Base-by-base conservation (phyloP, 2,888 invertebrate genomes). In the Lasioglossum morio region DNA sequence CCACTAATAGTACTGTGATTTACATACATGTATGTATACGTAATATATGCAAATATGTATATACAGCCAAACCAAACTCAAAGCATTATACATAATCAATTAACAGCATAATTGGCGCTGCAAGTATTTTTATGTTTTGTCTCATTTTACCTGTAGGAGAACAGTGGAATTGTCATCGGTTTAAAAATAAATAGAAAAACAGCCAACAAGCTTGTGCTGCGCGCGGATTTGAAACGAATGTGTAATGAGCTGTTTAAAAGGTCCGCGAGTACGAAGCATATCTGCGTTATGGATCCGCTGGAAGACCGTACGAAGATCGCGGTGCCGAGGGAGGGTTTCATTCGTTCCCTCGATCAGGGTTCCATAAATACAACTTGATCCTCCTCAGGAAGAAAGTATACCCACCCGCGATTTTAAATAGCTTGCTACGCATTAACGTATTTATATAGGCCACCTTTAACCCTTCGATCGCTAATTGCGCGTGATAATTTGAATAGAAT, bases 341-440 rank as follows among this genome's bases (percentile, higher is more conserved):
- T 60, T 80, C 57, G 60, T 84, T 34, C 76, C 84, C 80, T 81
- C 53, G 16, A 19, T 30, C 48, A 30, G 76, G 48, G 57, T 86
- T 86, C 86, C 86, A 86, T 86, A 86, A 86, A 86, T 85, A 86
- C 84, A 77, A 74, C 81, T 81, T 75, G 81, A 77, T 85, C 85
- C 81, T 85, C 79, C 66, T 70, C 72, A 72, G 72, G 81, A 86
- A 86, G 85, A 85, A 86, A 86, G 86, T 86, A 84, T 85, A 85
- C 81, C 86, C 81, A 86, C 85, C 85, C 85, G 85, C 84, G 69
- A 77, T 80, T 84, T 84, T 81, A 70, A 70, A 73, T 81, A 81
- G 80, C 84, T 76, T 66, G 70, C 70, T 81, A 34, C 70, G 76
- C 84, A 85, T 81, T 75, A 81, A 77, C 37, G 77, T 82, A 72